Percentiles rank a stretch among this genome's conserved stretches.
Evolutionary conservation across 2,797 vertebrate genomes (phyloP).

Genomic region (Diceros bicornis): DNA sequence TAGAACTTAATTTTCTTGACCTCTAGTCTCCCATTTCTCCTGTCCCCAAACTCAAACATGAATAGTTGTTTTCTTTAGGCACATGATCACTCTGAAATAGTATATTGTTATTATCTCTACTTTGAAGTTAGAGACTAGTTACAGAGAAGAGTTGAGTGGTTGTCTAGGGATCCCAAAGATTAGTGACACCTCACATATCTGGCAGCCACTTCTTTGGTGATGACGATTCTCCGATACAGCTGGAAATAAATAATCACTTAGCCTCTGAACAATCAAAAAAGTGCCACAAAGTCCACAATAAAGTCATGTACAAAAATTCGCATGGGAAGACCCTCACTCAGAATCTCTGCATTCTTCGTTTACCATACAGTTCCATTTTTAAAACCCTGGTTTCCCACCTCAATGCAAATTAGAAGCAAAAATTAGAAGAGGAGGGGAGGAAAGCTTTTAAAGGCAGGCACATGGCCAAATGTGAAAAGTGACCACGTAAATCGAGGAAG

Average conservation of each 20-base stretch:
- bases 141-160: conserved; percentile 48
- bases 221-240: conserved; percentile 42
- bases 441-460: conserved; percentile 69
- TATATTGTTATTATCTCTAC: conserved; percentile 44
- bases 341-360: conserved; percentile 54
- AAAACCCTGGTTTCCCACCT: conserved; percentile 28
- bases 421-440: background rate
- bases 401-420: conserved; percentile 57
- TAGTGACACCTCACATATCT: conserved; percentile 48
- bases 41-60: conserved; percentile 13
- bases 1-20: conserved; percentile 65
- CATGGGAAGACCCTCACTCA: background rate
- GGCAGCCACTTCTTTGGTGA: conserved; percentile 46
- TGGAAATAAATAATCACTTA: conserved; percentile 33
- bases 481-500: conserved; percentile 57
- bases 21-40: conserved; percentile 22
- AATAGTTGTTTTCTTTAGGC: conserved; percentile 59
- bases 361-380: background rate
- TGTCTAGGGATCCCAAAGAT: conserved; percentile 51
- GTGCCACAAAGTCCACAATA: background rate
- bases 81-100: conserved; percentile 16
- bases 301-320: conserved; percentile 16
- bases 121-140: conserved; percentile 71
- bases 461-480: conserved; percentile 46
- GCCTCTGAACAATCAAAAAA: background rate